These are phyloP conservation scores for Hyles vespertilio DNA, from an alignment of 1,140 invertebrate species.

Conservation along the genomic window DNA sequence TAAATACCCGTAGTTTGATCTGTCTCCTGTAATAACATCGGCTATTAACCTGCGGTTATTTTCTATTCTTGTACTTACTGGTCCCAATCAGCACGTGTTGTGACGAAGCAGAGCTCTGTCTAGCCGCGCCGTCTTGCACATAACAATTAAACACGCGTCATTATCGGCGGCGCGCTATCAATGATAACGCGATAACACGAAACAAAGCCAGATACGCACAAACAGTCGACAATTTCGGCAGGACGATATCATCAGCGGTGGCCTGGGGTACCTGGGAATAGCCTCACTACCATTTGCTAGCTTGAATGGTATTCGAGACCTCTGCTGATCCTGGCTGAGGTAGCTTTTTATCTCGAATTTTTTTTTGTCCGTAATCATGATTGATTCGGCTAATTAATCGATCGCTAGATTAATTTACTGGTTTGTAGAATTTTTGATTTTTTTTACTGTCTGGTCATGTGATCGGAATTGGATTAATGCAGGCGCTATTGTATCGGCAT, in stretches of 20 bases:
- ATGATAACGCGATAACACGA: conserved; percentile 49
- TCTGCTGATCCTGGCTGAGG: conserved; percentile 68
- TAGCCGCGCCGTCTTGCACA: not conserved
- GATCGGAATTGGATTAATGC: too few relatives aligned
- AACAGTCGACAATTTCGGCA: conserved; percentile 49
- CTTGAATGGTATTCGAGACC: conserved; percentile 73
- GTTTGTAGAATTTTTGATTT: conserved; percentile 17
- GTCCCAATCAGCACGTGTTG: too few relatives aligned
- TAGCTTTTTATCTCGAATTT: conserved; percentile 47
- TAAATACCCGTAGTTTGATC: too few relatives aligned
- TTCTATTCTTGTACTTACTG: too few relatives aligned
- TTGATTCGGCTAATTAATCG: conserved; percentile 46
- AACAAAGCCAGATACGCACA: conserved; percentile 41
- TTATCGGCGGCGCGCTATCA: conserved; percentile 35
- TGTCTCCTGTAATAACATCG: too few relatives aligned
- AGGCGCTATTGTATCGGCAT: too few relatives aligned
- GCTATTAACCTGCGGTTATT: too few relatives aligned
- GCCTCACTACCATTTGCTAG: conserved; percentile 37
- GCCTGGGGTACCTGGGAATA: conserved; percentile 64
- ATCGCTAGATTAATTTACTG: conserved; percentile 20
- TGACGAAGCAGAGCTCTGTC: too few relatives aligned
- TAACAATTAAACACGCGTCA: conserved; percentile 6
- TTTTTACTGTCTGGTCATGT: not conserved
- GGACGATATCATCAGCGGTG: conserved; percentile 61
- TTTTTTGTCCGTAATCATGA: conserved; percentile 24